A percentile compares a stretch with the other conserved stretches of the same genome.
phyloP scores from a whole-genome alignment of 2,797 vertebrate species.

The Hydrophis major region DNA sequence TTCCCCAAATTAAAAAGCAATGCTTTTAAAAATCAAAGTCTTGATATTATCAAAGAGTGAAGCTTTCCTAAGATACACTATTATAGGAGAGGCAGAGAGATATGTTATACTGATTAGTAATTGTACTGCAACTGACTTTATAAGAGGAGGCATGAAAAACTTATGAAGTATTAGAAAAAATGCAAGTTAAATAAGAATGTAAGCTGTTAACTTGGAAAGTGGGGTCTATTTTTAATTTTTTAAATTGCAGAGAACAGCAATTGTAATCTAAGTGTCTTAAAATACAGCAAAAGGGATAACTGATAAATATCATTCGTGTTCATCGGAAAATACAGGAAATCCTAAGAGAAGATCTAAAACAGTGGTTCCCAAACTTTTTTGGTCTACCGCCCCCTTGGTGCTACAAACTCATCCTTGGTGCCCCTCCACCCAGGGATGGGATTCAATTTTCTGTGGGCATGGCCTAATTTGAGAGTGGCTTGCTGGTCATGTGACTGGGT shows the following conservation, averaged over 20 bases:
- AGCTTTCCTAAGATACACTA: slow-evolving; percentile 62
- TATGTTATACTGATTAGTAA: slow-evolving; percentile 73
- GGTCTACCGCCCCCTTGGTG: no score
- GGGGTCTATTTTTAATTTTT: slow-evolving; percentile 51
- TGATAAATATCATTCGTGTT: background rate
- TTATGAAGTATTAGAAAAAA: slow-evolving; percentile 77
- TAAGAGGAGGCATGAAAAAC: slow-evolving; percentile 81
- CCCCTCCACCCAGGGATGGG: no score
- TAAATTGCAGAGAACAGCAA: slow-evolving; percentile 50
- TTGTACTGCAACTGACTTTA: slow-evolving; percentile 39
- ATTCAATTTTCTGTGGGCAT: no score
- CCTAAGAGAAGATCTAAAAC: slow-evolving; percentile 25
- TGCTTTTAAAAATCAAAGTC: slow-evolving; percentile 65
- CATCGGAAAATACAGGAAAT: background rate
- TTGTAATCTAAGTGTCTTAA: slow-evolving; percentile 51
- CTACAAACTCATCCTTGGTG: no score
- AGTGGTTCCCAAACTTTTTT: no score
- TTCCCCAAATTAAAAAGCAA: slow-evolving; percentile 34
- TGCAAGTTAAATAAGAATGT: slow-evolving; percentile 61
- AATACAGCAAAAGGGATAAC: slow-evolving; percentile 52
- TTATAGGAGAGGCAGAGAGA: slow-evolving; percentile 71
- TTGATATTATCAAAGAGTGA: slow-evolving; percentile 50
- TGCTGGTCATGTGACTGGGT: no score
- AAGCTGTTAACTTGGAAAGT: slow-evolving; percentile 59
- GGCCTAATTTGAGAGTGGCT: no score